These are phyloP conservation scores for Lordiphosa stackelbergi DNA, from an alignment of 1,140 invertebrate genomes.

Conservation along the genomic window DNA sequence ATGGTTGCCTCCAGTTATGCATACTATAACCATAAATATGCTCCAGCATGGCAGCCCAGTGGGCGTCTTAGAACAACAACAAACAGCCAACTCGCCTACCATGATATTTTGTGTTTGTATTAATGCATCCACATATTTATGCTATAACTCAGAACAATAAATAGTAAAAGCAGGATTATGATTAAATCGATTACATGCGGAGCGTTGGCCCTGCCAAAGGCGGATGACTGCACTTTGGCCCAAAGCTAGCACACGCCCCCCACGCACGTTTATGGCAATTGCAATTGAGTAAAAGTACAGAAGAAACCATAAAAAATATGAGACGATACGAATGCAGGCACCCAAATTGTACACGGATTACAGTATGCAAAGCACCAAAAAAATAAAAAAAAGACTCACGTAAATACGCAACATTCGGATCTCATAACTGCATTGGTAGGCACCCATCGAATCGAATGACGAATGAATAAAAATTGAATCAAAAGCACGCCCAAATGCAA, in stretches of 20 bases:
- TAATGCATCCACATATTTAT: conserved; percentile 73
- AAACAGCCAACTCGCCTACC: conserved; percentile 23
- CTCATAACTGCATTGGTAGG: conserved; percentile 55
- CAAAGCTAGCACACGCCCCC: conserved; percentile 59
- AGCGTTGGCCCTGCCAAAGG: conserved; percentile 24
- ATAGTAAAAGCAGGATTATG: conserved; percentile 75
- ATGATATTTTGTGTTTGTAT: conserved; percentile 73
- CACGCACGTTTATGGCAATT: conserved; percentile 56
- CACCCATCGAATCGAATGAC: conserved; percentile 48
- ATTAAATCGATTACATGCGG: conserved; percentile 73
- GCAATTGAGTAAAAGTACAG: conserved; percentile 34
- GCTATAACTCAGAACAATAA: conserved; percentile 75
- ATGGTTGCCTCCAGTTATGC: conserved; percentile 74
- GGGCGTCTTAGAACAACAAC: conserved; percentile 20
- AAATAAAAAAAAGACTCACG: conserved; percentile 3
- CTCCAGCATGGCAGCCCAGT: conserved; percentile 36
- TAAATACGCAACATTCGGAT: conserved; percentile 55
- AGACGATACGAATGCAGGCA: conserved; percentile 30
- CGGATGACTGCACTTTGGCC: conserved; percentile 51
- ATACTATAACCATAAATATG: conserved; percentile 75
- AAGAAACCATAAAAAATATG: conserved; percentile 61
- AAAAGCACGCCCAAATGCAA: conserved; percentile 41
- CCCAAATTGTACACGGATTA: conserved; percentile 50
- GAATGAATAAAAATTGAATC: conserved; percentile 46
- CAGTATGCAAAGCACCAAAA: conserved; percentile 20